These are phyloP conservation scores for Sebastes hubbsi DNA, from an alignment of 2,797 vertebrate genomes.

Conservation along the genomic window DNA sequence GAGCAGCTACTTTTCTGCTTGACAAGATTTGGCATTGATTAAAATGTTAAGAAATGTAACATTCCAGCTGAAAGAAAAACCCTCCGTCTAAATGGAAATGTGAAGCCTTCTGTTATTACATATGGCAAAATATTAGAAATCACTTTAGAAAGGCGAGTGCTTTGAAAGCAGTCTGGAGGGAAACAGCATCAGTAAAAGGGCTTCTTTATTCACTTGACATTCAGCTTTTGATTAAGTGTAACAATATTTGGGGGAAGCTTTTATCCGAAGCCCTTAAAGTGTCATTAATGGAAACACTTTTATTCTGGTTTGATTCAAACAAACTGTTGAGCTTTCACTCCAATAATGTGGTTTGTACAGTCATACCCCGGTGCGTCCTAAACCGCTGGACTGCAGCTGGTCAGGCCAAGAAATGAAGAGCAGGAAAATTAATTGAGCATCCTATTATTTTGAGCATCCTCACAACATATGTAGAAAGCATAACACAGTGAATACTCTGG, in stretches of 20 bases:
- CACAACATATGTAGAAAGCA: too few relatives aligned
- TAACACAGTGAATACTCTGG: too few relatives aligned
- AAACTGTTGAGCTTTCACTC: neutral
- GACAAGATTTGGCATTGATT: neutral
- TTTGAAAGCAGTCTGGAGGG: neutral
- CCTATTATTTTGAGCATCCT: too few relatives aligned
- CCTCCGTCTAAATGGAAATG: slow-evolving; percentile 11
- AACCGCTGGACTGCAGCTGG: neutral
- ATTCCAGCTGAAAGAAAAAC: neutral
- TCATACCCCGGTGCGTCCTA: neutral
- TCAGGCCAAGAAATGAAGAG: neutral
- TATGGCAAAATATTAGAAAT: neutral
- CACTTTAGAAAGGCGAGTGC: neutral
- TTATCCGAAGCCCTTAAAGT: neutral
- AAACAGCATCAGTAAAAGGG: neutral
- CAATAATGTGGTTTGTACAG: neutral
- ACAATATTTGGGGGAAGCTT: neutral
- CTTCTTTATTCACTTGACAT: neutral
- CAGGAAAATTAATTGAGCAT: neutral
- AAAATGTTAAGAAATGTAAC: neutral
- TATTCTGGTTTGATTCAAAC: neutral
- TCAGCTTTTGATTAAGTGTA: neutral
- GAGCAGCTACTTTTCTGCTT: neutral
- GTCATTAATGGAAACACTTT: neutral
- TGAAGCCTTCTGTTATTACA: neutral